A percentile compares a stretch with the other conserved stretches of the same genome.
Evolutionary conservation across 2,888 invertebrate species (phyloP).

Genomic region (Linyphia triangularis): DNA sequence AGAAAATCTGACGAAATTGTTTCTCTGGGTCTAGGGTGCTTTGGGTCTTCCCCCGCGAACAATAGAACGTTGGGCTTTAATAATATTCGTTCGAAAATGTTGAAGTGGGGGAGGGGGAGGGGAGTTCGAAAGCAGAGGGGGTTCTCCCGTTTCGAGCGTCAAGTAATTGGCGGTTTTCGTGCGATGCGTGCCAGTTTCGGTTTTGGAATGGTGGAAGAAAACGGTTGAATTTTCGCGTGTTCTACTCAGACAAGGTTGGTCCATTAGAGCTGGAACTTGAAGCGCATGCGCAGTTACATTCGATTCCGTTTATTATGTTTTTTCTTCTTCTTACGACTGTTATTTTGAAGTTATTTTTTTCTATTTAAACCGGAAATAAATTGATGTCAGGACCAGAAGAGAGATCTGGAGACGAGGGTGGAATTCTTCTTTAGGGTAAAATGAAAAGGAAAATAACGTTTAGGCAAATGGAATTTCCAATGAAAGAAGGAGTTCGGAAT

Average conservation of each 20-base stretch:
- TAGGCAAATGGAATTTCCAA: conserved; percentile 59
- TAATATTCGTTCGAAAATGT: conserved; percentile 61
- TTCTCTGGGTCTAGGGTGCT: conserved; percentile 34
- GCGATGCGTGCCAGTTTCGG: conserved; percentile 66
- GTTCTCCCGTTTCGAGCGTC: conserved; percentile 27
- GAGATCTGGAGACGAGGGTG: conserved; percentile 3
- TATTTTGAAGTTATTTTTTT: conserved; percentile 5
- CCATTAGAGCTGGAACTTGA: conserved; percentile 27
- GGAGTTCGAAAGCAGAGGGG: background rate
- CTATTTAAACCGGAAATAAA: conserved; percentile 13
- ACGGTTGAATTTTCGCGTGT: conserved; percentile 67
- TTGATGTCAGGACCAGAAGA: conserved; percentile 39
- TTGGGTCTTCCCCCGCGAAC: conserved; percentile 14
- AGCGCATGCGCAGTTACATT: conserved; percentile 65
- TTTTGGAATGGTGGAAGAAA: conserved; percentile 64
- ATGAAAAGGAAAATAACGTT: conserved; percentile 23
- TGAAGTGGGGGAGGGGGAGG: conserved; percentile 7
- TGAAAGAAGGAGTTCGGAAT: background rate
- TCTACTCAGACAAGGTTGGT: conserved; percentile 21
- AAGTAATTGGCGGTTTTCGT: conserved; percentile 74
- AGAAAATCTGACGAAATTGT: conserved; percentile 72
- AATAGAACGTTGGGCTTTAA: conserved; percentile 28
- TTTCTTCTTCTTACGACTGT: conserved; percentile 24
- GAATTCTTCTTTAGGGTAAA: conserved; percentile 8
- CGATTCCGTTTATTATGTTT: conserved; percentile 66